Percentiles rank a stretch among this genome's conserved stretches.
phyloP scores from a whole-genome alignment of 2,797 vertebrate species.

The Rachycentron canadum region DNA sequence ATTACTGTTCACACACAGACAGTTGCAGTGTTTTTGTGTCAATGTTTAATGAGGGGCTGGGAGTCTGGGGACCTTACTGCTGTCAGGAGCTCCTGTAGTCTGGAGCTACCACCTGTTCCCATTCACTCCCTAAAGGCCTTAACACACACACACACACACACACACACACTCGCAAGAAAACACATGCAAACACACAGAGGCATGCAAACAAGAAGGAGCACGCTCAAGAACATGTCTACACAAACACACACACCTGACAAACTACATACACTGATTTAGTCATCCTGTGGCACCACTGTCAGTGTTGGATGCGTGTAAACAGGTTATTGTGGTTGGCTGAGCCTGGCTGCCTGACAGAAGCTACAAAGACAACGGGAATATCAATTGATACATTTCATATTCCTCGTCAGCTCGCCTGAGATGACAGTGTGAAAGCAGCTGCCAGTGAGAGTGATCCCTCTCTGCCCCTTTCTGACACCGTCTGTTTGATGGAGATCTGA shows the following conservation, averaged over 20 bases:
- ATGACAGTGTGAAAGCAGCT: constrained; percentile 74
- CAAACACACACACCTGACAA: constrained; percentile 74
- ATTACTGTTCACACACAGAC: constrained; percentile 84
- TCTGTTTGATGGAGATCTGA: constrained; percentile 72
- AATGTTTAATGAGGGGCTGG: constrained; percentile 87
- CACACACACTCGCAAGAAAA: constrained; percentile 35
- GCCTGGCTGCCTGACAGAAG: constrained; percentile 72
- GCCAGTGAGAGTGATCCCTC: constrained; percentile 70
- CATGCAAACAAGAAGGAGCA: constrained; percentile 64
- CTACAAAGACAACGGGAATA: constrained; percentile 79
- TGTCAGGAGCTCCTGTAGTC: constrained; percentile 86
- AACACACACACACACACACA: constrained; percentile 57
- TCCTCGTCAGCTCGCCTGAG: constrained; percentile 62
- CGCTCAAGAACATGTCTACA: constrained; percentile 56
- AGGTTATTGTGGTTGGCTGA: constrained; percentile 74
- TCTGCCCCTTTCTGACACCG: constrained; percentile 64
- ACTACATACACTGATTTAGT: constrained; percentile 78
- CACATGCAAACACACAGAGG: constrained; percentile 54
- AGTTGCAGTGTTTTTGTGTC: constrained; percentile 86
- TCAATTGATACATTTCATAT: constrained; percentile 79
- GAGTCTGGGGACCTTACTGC: constrained; percentile 85
- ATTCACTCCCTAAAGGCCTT: constrained; percentile 76
- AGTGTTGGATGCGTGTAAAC: constrained; percentile 74
- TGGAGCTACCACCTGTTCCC: constrained; percentile 85
- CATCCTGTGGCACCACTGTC: constrained; percentile 75